Base-by-base conservation (phyloP, 2,888 invertebrate species). In the Caenorhabditis sp. region DNA sequence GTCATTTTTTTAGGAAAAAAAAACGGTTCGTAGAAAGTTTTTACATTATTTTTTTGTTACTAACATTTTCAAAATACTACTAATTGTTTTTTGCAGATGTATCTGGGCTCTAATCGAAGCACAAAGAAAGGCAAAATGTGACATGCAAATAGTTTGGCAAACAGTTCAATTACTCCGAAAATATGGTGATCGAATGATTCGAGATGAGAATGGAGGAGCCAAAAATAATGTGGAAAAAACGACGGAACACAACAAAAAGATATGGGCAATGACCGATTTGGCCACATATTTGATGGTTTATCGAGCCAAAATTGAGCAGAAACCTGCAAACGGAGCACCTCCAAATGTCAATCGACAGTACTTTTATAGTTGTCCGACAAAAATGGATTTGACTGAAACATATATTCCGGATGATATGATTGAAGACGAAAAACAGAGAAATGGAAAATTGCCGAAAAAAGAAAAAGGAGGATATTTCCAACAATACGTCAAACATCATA, bases 211-310 rank as follows among this genome's bases (percentile, higher is more conserved):
- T 14, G 21, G 54, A 27, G 8, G 17, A 60, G 27, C 31, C 21
- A 12, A 37, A 12, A 21, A 37, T 21, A 19, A 66, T 12, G 17
- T 17, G 10, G 12, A 49, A 23, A 1, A 36, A 58, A 24, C 24
- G 62, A 21, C 31, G 12, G 60, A 67, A 24, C 63, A 64, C 26
- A 66, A 75, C 31, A 69, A 80, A 77, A 81, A 81, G 58, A 51
- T 78, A n/a, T 81, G 81, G 81, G 77, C 78, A 1, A 24, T 81
- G 12, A 62, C 66, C 23, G 78, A 81, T 60, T 63, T 79, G 8
- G 76, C 63, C 17, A 72, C 77, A 14, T n/a, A 53, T 10, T 75
- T 79, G 79, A 62, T 79, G 65, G 24, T 69, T 3, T 77, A 79
- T 58, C 69, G 79, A n/a, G 75, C 75, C 1, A 79, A 79, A 49